phyloP scores from a whole-genome alignment of 1,140 invertebrate genomes.

The Drosophila eugracilis region DNA sequence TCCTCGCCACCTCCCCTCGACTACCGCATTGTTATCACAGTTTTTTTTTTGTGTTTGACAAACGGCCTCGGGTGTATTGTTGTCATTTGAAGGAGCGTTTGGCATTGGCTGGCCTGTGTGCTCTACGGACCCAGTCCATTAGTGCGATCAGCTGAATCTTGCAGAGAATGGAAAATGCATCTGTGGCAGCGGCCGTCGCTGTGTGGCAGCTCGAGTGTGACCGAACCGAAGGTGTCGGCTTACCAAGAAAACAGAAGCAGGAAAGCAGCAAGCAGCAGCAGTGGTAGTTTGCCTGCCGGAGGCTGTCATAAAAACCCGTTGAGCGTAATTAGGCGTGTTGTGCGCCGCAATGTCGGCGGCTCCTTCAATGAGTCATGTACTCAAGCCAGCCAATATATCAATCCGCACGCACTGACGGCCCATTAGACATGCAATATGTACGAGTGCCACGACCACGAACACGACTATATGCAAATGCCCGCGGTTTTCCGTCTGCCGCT shows the following conservation, averaged over 20 bases:
- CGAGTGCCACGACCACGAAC: background rate
- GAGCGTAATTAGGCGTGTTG: constrained; percentile 70
- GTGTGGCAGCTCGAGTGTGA: constrained; percentile 21
- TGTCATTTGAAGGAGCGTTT: constrained; percentile 40
- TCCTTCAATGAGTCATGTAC: constrained; percentile 64
- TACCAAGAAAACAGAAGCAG: constrained; percentile 21
- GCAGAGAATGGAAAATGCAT: constrained; percentile 31
- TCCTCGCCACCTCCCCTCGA: background rate
- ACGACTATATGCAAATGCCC: constrained; percentile 31
- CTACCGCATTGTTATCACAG: constrained; percentile 18
- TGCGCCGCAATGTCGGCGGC: constrained; percentile 19
- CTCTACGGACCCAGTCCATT: constrained; percentile 28
- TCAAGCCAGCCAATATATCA: constrained; percentile 44
- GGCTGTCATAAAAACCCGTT: constrained; percentile 66
- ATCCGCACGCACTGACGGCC: constrained; percentile 47
- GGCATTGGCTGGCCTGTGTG: constrained; percentile 18
- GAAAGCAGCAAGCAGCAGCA: background rate
- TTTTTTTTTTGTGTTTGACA: constrained; percentile 53
- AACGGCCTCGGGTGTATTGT: constrained; percentile 40
- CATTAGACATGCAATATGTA: constrained; percentile 43
- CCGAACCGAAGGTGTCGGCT: constrained; percentile 57
- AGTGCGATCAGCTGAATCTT: constrained; percentile 14
- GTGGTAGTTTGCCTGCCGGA: constrained; percentile 6
- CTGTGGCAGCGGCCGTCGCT: constrained; percentile 7
- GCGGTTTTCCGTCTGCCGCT: constrained; percentile 13